Base-by-base conservation (phyloP, 2,888 invertebrate genomes). In the Litoditis marina region DNA sequence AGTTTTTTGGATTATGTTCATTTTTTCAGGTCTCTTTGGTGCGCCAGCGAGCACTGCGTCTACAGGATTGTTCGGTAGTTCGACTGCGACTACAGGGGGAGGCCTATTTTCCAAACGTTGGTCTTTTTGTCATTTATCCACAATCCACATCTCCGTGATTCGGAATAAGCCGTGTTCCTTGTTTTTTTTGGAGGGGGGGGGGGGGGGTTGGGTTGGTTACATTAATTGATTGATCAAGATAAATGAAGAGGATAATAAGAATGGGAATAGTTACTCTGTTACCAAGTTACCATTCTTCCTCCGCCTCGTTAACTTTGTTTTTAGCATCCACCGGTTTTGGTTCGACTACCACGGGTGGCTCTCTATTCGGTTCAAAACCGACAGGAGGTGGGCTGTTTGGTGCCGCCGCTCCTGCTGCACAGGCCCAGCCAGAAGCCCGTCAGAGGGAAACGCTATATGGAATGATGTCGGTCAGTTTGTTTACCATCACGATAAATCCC, bases 361-460 rank as follows among this genome's bases (percentile, higher is more conserved):
- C 50, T 25, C 30, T 64, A 19, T 64, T 61, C 31, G 51, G 56
- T 5, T 27, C 60, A 6, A 61, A 60, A 30, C 65, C 65, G 11
- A 46, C 60, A 11, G 47, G 44, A 13, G 64, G 64, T 11, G 60
- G 60, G 8, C 54, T 64, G 13, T 64, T 64, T 25, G 65, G 65
- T 3, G 30, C 53, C 8, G 31, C 57, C 1, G 52, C 51, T 5
- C 42, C 58, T n/a, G 31, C 50, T 31, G 27, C 54, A 27, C 39
- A 54, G 11, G n/a, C n/a, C n/a, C 57, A 57, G 8, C 57, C 57
- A 22, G 44, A 46, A 32, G 49, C 57, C 6, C 47, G 57, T 8
- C 60, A 60, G 25, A 30, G 50, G 27, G 63, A 63, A 27, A 63
- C 63, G 19, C 47, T 63, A 13, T 28, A 44, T 7, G 47, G 52